Base-by-base conservation (phyloP, 92 coral and sea anemone species). In the Parazoanthus atlanticus region DNA sequence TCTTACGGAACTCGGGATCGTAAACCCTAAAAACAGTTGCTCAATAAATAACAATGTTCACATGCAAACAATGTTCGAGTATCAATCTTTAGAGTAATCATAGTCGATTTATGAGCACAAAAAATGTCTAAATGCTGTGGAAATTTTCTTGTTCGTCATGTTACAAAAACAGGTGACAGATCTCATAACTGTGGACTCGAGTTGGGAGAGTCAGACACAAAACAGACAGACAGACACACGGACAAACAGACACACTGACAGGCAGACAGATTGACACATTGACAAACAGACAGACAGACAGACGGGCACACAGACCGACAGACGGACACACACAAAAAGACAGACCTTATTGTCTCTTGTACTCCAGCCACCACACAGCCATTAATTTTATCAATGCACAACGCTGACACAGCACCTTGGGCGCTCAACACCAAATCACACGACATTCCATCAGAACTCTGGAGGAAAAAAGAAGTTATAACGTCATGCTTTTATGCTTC, bases 281-380 rank as follows among this genome's bases (percentile, higher is more conserved):
- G 47, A 8, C 47, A 6, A 8, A 43, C 47, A 43, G 11, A 8
- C 47, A 43, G 47, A 46, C 49, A 6, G 12, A 46, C 49, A 73
- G 78, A 52, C 4, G 5, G 33, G 5, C 47, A 74, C 15, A 52
- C 26, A 73, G 78, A 30, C 4, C 9, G 67, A 17, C 47, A 74
- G 26, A 52, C 26, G 11, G 33, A 46, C 52, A n/a, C n/a, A n/a
- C n/a, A 79, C 69, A 3, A 19, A 29, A 25, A 25, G 65, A 49
- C 84, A 58, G 29, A 47, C 98, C 96, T 93, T 74, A 96, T 96
- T 4, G 91, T 88, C 58, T 97, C 98, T 58, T 97, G 99, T 36
- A 97, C 96, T 41, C 99, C 99, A 33, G 98, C 95, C 72, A 93
- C 99, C 32, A 97, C 92, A 84, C 98, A 97, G 36, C 98, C 99